These are phyloP conservation scores for Stylophora pistillata DNA, from an alignment of 64 coral and sea anemone genomes.

Conservation along the genomic window DNA sequence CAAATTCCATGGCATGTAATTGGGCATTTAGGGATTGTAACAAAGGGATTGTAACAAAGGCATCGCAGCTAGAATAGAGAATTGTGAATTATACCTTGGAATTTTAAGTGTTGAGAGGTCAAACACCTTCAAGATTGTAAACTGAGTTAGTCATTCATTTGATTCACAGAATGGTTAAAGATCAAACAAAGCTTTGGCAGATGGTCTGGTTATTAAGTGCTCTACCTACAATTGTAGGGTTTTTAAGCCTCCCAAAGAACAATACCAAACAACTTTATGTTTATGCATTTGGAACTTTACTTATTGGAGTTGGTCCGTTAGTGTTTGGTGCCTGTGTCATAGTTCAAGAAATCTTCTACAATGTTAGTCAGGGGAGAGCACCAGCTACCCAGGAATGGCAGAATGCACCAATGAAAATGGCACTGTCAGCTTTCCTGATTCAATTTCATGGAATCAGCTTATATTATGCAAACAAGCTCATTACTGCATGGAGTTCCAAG, in stretches of 20 bases:
- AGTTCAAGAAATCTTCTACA: slow-evolving; percentile 35
- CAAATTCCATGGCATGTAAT: too few relatives aligned
- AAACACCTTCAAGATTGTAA: too few relatives aligned
- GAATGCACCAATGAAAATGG: slow-evolving; percentile 72
- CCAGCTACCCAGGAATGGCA: slow-evolving; percentile 48
- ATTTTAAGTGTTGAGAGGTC: too few relatives aligned
- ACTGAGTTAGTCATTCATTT: neutral
- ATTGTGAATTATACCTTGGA: too few relatives aligned
- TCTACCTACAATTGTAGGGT: slow-evolving; percentile 73
- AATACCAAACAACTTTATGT: slow-evolving; percentile 66
- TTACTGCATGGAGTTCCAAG: slow-evolving; percentile 75
- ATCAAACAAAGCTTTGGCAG: slow-evolving; percentile 63
- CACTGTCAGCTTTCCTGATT: slow-evolving; percentile 76
- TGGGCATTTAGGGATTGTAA: too few relatives aligned
- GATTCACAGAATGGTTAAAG: slow-evolving; percentile 30
- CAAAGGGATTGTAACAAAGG: too few relatives aligned
- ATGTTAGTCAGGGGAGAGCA: slow-evolving; percentile 25
- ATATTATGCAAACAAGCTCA: slow-evolving; percentile 84
- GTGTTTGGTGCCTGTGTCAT: slow-evolving; percentile 68
- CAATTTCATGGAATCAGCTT: slow-evolving; percentile 79
- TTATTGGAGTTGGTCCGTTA: slow-evolving; percentile 79
- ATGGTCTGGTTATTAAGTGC: slow-evolving; percentile 69
- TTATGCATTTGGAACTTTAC: slow-evolving; percentile 70
- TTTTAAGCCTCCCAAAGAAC: slow-evolving; percentile 84
- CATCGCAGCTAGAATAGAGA: too few relatives aligned